Percentiles rank a stretch among this genome's conserved stretches.
Evolutionary conservation across 2,113 vertebrate species (phyloP).

Genomic region (Pardalotus punctatus): DNA sequence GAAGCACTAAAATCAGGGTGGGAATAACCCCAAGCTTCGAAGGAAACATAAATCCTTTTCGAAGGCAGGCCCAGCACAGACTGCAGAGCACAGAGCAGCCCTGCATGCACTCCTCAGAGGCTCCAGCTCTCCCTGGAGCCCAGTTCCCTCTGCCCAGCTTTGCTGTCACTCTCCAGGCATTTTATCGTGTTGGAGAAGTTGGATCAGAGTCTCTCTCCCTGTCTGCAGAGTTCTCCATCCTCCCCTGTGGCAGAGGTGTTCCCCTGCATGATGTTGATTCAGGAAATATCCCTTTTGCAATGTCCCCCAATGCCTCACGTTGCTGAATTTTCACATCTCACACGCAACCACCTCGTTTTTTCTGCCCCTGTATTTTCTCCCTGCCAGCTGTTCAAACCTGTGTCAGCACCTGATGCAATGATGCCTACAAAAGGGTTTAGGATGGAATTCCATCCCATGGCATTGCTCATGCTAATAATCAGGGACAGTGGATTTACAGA

Average conservation of each 20-base stretch:
- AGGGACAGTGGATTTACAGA: background rate
- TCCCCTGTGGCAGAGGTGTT: background rate
- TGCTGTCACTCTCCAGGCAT: background rate
- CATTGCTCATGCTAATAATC: accelerated
- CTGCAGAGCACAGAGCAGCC: background rate
- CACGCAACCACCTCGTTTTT: accelerated
- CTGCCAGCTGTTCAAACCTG: background rate
- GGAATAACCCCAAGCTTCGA: background rate
- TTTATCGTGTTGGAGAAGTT: background rate
- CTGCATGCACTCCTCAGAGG: background rate
- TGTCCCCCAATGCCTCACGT: accelerated
- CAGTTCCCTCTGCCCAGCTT: background rate
- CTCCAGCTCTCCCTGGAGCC: background rate
- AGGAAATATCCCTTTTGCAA: background rate
- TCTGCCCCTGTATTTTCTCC: background rate
- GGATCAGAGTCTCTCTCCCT: background rate
- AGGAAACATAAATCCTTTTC: background rate
- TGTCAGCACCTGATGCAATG: background rate
- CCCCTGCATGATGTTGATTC: too few species aligned
- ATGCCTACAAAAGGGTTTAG: background rate
- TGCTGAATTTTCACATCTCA: background rate
- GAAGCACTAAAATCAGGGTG: background rate
- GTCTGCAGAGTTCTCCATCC: background rate
- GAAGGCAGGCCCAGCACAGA: background rate
- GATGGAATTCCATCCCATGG: background rate